These are phyloP conservation scores for Mythimna lalbum DNA, from an alignment of 2,888 invertebrate species.

Conservation along the genomic window DNA sequence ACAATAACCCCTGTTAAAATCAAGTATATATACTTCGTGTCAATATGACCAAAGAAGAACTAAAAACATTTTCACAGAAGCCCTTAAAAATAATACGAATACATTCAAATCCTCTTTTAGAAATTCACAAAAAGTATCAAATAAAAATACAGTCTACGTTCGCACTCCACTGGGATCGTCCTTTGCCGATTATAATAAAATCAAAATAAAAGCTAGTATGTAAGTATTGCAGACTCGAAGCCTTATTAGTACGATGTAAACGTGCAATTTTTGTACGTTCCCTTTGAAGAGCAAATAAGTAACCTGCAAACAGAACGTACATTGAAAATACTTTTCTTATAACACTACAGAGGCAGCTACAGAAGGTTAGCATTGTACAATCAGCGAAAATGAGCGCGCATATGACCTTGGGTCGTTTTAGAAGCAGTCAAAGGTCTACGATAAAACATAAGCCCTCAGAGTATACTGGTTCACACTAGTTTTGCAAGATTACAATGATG, in stretches of 20 bases:
- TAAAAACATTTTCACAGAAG: background rate
- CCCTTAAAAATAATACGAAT: background rate
- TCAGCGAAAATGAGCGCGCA: no score
- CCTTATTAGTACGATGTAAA: constrained; percentile 42
- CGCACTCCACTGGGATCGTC: background rate
- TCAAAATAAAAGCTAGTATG: constrained; percentile 1
- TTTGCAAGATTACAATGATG: no score
- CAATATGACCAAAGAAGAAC: background rate
- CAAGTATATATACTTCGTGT: no score
- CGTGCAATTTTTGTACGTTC: constrained; percentile 25
- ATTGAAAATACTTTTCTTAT: constrained; percentile 36
- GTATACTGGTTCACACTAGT: no score
- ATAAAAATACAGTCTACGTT: constrained; percentile 5
- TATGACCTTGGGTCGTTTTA: no score
- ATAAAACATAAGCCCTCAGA: no score
- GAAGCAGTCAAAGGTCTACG: no score
- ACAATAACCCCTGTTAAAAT: background rate
- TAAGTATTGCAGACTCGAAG: constrained; percentile 5
- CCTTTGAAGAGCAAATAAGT: constrained; percentile 40
- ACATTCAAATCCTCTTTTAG: background rate
- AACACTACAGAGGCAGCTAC: no score
- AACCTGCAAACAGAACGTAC: constrained; percentile 16
- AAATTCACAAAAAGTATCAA: background rate
- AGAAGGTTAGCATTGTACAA: background rate
- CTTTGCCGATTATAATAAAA: constrained; percentile 13